phyloP scores from a whole-genome alignment of 2,888 invertebrate genomes.

The Acrobasis suavella region DNA sequence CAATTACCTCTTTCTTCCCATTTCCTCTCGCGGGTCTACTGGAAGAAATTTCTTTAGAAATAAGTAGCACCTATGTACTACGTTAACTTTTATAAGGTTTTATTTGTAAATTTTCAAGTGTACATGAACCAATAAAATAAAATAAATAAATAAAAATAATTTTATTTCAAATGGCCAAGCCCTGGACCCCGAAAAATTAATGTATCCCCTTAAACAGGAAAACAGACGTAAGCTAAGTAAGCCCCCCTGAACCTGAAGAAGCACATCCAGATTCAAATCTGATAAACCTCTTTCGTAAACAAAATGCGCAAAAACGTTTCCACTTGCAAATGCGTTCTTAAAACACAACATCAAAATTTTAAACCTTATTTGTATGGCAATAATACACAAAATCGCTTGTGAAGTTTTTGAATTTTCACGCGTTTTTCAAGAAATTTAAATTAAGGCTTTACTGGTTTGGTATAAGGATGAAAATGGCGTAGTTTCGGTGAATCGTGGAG shows the following conservation, averaged over 20 bases:
- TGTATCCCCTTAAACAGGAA: background rate
- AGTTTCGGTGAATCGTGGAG: background rate
- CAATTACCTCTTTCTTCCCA: no score
- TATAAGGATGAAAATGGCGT: background rate
- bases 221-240: background rate
- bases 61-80: no score
- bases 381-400: background rate
- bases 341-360: background rate
- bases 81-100: no score
- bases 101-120: no score
- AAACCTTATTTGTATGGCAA: background rate
- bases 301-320: background rate
- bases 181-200: no score
- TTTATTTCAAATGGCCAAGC: no score
- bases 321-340: background rate
- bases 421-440: background rate
- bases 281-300: background rate
- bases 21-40: no score
- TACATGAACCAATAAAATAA: no score
- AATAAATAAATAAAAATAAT: no score
- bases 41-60: no score
- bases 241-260: conserved; percentile 1
- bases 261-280: background rate
- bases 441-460: background rate
- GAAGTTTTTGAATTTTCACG: background rate